Evolutionary conservation across 2,113 vertebrate species (phyloP).

Genomic region (Seriola aureovittata): DNA sequence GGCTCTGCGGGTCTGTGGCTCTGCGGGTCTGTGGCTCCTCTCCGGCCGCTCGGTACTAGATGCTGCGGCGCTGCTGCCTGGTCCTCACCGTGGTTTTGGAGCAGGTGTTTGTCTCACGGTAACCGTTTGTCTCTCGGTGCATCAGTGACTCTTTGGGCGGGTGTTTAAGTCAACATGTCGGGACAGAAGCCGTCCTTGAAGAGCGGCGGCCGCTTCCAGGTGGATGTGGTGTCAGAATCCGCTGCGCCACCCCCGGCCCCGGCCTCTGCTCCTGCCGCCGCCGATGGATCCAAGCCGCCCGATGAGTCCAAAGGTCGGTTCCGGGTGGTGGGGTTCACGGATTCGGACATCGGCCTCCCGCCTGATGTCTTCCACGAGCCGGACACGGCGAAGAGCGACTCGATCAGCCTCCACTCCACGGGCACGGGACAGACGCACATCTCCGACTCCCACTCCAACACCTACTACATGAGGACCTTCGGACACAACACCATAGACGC

Average conservation of each 20-base stretch:
- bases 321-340: slow-evolving; percentile 91
- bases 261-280: background rate
- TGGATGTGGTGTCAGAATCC: slow-evolving; percentile 90
- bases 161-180: slow-evolving; percentile 62
- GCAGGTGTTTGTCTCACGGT: slow-evolving; percentile 27
- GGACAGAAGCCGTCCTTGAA: slow-evolving; percentile 73
- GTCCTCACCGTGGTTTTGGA: background rate
- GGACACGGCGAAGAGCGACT: slow-evolving; percentile 90
- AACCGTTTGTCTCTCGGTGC: background rate
- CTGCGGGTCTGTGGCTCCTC: background rate
- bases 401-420: slow-evolving; percentile 92
- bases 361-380: slow-evolving; percentile 89
- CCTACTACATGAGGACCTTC: slow-evolving; percentile 97
- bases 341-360: slow-evolving; percentile 81
- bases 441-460: slow-evolving; percentile 96
- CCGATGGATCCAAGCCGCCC: slow-evolving; percentile 51
- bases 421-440: slow-evolving; percentile 91
- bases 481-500: slow-evolving; percentile 99
- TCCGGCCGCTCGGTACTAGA: slow-evolving; percentile 5
- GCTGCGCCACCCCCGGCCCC: background rate
- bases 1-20: background rate
- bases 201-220: slow-evolving; percentile 91
- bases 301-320: slow-evolving; percentile 92
- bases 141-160: background rate
- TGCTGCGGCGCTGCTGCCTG: slow-evolving; percentile 24